These are phyloP conservation scores for Arbacia lixula DNA, from an alignment of 53 echinoderm and acorn worm species.

Conservation along the genomic window DNA sequence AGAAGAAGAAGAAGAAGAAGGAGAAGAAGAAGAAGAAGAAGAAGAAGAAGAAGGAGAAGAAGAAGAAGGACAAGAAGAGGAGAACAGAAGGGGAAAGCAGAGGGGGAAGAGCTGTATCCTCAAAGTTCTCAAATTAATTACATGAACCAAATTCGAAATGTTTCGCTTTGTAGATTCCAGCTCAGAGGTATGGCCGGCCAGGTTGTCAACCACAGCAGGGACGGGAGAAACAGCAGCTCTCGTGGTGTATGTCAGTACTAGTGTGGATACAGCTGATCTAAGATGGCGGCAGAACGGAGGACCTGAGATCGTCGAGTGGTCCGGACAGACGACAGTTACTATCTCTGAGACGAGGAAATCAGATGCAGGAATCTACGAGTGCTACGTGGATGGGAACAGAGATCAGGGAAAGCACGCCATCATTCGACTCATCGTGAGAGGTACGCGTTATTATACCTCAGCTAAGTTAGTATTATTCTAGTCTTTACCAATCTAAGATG, in stretches of 20 bases:
- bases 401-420: conserved; percentile 51
- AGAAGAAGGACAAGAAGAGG: too few species aligned
- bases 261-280: neutral
- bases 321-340: neutral
- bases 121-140: too few species aligned
- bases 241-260: neutral
- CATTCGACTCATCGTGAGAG: conserved; percentile 56
- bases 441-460: too few species aligned
- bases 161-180: too few species aligned
- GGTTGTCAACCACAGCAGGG: conserved; percentile 6
- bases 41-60: too few species aligned
- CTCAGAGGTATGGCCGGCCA: conserved; percentile 32
- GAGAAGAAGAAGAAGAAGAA: too few species aligned
- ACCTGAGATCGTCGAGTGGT: conserved; percentile 5
- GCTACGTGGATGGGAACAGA: conserved; percentile 40
- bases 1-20: too few species aligned
- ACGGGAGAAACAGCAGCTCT: conserved; percentile 12
- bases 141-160: too few species aligned
- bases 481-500: too few species aligned
- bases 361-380: conserved; percentile 63
- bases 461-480: too few species aligned
- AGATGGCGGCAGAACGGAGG: conserved; percentile 57
- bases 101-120: too few species aligned
- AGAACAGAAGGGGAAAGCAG: too few species aligned
- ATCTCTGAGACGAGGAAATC: conserved; percentile 42